These are phyloP conservation scores for Stenopsyche tienmushanensis DNA, from an alignment of 1,140 invertebrate species.

Conservation along the genomic window DNA sequence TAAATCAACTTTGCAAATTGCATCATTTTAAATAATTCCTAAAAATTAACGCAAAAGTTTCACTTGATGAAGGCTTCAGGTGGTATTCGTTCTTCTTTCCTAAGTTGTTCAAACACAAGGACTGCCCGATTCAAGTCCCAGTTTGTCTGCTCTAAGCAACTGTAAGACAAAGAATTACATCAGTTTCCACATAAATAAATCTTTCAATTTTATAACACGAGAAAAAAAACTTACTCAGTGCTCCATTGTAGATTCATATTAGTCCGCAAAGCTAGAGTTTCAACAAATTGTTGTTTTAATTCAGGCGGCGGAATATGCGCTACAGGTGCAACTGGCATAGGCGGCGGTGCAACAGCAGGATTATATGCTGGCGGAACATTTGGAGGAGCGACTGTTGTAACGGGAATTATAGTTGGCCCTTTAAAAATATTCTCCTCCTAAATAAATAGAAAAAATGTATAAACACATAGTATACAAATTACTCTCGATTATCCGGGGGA, in stretches of 20 bases:
- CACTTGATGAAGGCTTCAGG: slow-evolving; percentile 74
- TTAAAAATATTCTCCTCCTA: slow-evolving; percentile 37
- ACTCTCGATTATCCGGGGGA: too few relatives aligned
- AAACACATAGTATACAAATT: not conserved
- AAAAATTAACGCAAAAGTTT: too few relatives aligned
- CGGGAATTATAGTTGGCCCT: slow-evolving; percentile 6
- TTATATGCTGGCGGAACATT: slow-evolving; percentile 33
- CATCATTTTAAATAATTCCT: too few relatives aligned
- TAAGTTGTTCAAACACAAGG: slow-evolving; percentile 74
- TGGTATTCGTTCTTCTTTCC: slow-evolving; percentile 74
- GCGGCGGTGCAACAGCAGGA: slow-evolving; percentile 20
- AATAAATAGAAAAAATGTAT: not conserved
- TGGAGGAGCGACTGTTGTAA: not conserved
- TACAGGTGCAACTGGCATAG: slow-evolving; percentile 44
- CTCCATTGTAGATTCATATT: slow-evolving; percentile 87
- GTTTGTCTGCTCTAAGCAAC: slow-evolving; percentile 82
- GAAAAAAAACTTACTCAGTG: slow-evolving; percentile 68
- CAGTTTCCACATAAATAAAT: too few relatives aligned
- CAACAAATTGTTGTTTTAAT: slow-evolving; percentile 73
- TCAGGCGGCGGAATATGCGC: slow-evolving; percentile 50
- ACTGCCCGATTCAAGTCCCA: slow-evolving; percentile 80
- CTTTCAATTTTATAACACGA: too few relatives aligned
- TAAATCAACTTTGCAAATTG: too few relatives aligned
- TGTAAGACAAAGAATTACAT: slow-evolving; percentile 51
- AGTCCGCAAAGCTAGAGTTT: slow-evolving; percentile 69